Percentiles rank a stretch among this genome's conserved stretches.
Evolutionary conservation across 2,113 vertebrate species (phyloP).

Genomic region (Sarotherodon lohbergeri): DNA sequence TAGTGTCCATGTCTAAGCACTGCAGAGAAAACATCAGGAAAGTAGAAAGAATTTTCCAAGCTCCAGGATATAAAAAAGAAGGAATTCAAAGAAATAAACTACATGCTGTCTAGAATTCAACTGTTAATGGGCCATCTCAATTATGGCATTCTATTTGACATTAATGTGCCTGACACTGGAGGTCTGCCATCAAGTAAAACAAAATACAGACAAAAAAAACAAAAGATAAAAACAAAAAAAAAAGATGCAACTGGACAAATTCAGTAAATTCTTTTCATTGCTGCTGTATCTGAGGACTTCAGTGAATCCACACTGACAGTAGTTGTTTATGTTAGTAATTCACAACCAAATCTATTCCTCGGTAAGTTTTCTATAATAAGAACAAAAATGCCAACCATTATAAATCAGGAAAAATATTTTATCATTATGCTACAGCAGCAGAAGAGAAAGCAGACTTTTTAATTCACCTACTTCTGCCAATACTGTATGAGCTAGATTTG

Average conservation of each 20-base stretch:
- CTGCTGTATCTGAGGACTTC: background rate
- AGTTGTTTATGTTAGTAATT: background rate
- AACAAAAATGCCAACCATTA: background rate
- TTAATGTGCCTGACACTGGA: background rate
- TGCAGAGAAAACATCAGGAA: background rate
- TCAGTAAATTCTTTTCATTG: background rate
- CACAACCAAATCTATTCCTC: background rate
- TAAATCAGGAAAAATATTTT: background rate
- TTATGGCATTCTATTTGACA: background rate
- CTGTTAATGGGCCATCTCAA: background rate
- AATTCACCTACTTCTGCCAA: background rate
- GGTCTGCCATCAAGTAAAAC: background rate
- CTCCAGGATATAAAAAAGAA: background rate
- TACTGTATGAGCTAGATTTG: background rate
- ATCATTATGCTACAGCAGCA: background rate
- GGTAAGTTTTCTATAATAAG: background rate
- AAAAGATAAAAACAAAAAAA: background rate
- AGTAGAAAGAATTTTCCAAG: background rate
- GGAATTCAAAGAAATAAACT: background rate
- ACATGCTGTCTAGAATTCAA: background rate
- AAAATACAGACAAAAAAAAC: background rate
- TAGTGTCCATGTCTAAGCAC: background rate
- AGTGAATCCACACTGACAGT: background rate
- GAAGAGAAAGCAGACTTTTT: background rate
- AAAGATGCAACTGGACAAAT: background rate